Base-by-base conservation (phyloP, 2,797 vertebrate genomes). In the Arnoldichthys spilopterus region DNA sequence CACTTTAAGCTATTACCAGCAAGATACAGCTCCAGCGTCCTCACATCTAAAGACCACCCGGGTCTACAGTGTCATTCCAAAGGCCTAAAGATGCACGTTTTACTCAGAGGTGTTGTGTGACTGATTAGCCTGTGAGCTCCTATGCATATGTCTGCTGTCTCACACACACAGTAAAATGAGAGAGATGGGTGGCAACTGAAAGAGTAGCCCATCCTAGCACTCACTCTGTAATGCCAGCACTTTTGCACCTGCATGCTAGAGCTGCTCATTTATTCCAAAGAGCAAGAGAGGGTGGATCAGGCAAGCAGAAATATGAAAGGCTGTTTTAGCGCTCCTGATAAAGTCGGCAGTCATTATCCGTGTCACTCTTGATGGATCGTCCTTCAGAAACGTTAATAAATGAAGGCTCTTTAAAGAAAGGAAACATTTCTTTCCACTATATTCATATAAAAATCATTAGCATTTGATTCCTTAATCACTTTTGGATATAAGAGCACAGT, bases 371-470 rank as follows among this genome's bases (percentile, higher is more conserved):
- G 26, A 43, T 72, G 34, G 16, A 69, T 51, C 9, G 20, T 18
- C 45, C 37, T 62, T 61, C 13, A 6, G 20, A 43, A 73, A 28
- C 47, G 30, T 11, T 24, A 7, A 58, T 72, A 26, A 22, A 45
- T 40, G 13, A 16, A 34, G 28, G 12, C 32, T 24, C 7, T 72
- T 22, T 18, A 61, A 18, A 49, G 2, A 45, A 49, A n/a, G 28
- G 75, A 76, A 32, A 82, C 4, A 12, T 51, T 85, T 83, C 86
- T 85, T 85, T 85, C 82, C 58, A 72, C 74, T 90, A 90, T 89
- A 90, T 90, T 84, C 86, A 89, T 91, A 87, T 89, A 91, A 90
- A 91, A 91, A 85, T 90, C 89, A 90, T 92, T 90, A 91, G 89
- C 79, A 88, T 90, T 83, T 84, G 80, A 82, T 86, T 87, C 86